A percentile compares a stretch with the other conserved stretches of the same genome.
Conservation (phyloP, 2,113 vertebrate species). For the Eclectus roratus region DNA sequence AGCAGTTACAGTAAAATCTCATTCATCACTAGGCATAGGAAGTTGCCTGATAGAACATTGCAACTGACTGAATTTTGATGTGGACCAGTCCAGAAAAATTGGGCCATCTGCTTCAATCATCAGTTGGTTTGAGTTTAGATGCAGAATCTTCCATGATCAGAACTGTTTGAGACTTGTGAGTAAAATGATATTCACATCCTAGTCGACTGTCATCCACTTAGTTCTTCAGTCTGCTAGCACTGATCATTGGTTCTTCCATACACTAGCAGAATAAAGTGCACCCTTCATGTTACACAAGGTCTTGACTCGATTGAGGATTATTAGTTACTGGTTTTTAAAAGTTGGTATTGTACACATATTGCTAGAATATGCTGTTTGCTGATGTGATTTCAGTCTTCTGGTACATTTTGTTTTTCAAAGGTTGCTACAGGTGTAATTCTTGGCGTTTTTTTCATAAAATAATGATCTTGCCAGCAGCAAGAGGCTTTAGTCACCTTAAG, state of each 20-base stretch:
- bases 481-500: neutral
- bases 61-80: neutral
- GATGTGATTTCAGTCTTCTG: neutral
- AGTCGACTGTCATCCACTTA: neutral
- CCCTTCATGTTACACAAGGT: neutral
- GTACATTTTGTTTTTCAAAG: neutral
- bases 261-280: neutral
- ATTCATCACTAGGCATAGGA: neutral
- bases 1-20: neutral
- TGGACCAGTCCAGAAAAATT: neutral
- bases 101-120: neutral
- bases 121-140: neutral
- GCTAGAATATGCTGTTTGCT: neutral
- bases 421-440: neutral
- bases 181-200: neutral
- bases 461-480: neutral
- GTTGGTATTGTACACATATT: neutral
- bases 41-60: neutral
- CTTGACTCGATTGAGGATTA: rapidly evolving
- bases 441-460: neutral
- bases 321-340: neutral
- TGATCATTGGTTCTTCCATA: neutral
- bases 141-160: neutral
- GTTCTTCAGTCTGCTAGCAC: neutral
- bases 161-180: neutral